These are phyloP conservation scores for Triplophysa tibetana DNA, from an alignment of 2,113 vertebrate genomes.

Conservation along the genomic window DNA sequence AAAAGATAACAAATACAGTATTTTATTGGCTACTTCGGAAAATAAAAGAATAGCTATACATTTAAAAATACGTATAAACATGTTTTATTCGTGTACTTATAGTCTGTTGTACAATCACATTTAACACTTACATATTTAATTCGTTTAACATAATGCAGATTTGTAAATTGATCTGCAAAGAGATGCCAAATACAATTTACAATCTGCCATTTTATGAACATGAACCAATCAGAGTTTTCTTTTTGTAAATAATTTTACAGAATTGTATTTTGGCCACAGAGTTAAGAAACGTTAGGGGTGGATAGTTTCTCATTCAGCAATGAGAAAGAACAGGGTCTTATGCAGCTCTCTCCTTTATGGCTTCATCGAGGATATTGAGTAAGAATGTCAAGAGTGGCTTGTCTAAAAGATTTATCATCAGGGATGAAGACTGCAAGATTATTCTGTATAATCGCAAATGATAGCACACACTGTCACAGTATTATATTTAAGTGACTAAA, in stretches of 20 bases:
- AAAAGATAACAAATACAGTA: no score
- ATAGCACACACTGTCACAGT: neutral
- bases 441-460: neutral
- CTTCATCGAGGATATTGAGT: constrained; percentile 42
- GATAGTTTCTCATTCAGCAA: constrained; percentile 38
- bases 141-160: no score
- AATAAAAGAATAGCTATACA: no score
- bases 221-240: neutral
- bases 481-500: neutral
- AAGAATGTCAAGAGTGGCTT: constrained; percentile 36
- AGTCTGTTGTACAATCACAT: no score
- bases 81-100: no score
- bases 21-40: no score
- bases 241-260: neutral
- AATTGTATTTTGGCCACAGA: constrained; percentile 9
- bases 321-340: constrained; percentile 58
- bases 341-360: constrained; percentile 34
- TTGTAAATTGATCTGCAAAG: no score
- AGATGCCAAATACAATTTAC: no score
- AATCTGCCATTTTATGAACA: no score
- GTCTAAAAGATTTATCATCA: constrained; percentile 43
- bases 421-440: constrained; percentile 23
- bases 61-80: no score
- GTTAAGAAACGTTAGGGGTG: constrained; percentile 15
- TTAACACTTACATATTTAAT: no score